Conservation (phyloP, 2,113 vertebrate genomes). For the Engystomops pustulosus region DNA sequence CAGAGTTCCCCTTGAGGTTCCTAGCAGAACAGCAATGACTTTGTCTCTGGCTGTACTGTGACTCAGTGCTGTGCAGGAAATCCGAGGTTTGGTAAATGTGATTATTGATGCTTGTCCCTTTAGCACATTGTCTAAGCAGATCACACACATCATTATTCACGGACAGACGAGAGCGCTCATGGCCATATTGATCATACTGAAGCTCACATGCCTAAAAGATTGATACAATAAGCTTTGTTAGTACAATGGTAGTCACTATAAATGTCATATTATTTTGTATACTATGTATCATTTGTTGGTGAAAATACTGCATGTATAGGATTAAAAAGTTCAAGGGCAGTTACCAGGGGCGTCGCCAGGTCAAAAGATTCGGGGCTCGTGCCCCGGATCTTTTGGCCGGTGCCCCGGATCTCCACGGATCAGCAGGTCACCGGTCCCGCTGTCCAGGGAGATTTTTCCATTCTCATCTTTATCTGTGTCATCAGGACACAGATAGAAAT, state of each 20-base stretch:
- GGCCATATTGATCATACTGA: conserved; percentile 2
- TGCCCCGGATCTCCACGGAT: no score
- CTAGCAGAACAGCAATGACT: not conserved
- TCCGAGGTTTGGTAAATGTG: not conserved
- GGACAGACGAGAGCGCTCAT: not conserved
- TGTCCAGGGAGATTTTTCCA: no score
- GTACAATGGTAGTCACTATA: not conserved
- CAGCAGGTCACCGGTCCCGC: no score
- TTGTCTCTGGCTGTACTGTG: not conserved
- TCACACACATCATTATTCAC: conserved; percentile 27
- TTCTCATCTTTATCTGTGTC: no score
- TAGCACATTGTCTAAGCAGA: conserved; percentile 7
- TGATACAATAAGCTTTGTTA: not conserved
- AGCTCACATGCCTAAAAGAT: not conserved
- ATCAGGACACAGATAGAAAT: no score
- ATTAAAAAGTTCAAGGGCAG: no score
- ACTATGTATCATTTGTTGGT: not conserved
- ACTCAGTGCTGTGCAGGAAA: conserved; percentile 7
- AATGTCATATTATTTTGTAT: not conserved
- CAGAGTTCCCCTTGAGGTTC: not conserved
- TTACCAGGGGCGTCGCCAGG: no score
- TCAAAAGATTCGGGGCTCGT: no score
- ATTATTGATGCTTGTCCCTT: conserved; percentile 7
- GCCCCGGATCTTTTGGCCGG: no score
- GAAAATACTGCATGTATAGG: no score